A percentile compares a stretch with the other conserved stretches of the same genome.
Evolutionary conservation across 2,888 invertebrate species (phyloP).

Genomic region (Zhuqinia jingwanae): DNA sequence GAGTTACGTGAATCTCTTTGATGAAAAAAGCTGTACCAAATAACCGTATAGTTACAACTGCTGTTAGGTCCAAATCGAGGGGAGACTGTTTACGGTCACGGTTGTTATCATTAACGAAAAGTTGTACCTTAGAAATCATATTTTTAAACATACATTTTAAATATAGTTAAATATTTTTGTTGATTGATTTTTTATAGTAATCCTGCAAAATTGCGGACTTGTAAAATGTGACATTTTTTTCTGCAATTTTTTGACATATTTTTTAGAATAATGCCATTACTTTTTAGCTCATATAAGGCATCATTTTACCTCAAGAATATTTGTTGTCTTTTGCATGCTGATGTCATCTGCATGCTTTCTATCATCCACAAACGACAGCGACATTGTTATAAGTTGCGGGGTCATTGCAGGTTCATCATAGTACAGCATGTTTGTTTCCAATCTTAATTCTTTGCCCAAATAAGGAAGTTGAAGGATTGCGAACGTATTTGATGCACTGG

Average conservation of each 20-base stretch:
- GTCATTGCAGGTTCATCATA: slow-evolving; percentile 2
- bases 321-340: no score
- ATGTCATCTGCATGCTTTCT: neutral
- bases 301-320: slow-evolving; percentile 15
- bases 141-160: no score
- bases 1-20: neutral
- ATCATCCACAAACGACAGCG: neutral
- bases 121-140: neutral
- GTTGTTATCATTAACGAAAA: neutral
- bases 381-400: slow-evolving; percentile 22
- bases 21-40: neutral
- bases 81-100: no score
- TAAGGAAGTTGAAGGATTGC: neutral
- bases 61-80: no score
- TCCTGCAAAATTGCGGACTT: no score
- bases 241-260: no score
- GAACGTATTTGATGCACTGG: slow-evolving; percentile 26
- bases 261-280: no score
- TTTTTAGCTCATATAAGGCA: no score
- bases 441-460: neutral
- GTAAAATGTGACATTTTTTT: no score
- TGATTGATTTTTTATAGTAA: no score
- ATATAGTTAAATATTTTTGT: no score
- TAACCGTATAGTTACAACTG: no score
- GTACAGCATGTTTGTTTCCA: slow-evolving; percentile 58